Percentiles rank a stretch among this genome's conserved stretches.
Conservation (phyloP, 2,797 vertebrate genomes). For the Alosa sapidissima region DNA sequence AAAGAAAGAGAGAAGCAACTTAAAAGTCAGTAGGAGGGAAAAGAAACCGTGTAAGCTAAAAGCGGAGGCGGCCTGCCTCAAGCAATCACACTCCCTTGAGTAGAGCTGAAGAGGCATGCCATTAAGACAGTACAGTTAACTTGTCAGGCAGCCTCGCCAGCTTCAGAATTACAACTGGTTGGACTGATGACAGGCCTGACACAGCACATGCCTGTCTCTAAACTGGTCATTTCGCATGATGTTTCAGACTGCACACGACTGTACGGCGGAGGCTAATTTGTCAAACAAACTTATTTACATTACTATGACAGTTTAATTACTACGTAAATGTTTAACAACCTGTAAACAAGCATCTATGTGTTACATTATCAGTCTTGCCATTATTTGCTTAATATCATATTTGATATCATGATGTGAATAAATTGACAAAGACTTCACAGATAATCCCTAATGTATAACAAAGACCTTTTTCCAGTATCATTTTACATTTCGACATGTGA, state of each 20-base stretch:
- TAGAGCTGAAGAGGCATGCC: conserved; percentile 54
- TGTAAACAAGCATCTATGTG: not conserved
- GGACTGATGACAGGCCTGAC: conserved; percentile 62
- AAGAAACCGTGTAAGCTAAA: conserved; percentile 49
- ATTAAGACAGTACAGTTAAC: conserved; percentile 67
- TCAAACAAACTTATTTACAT: conserved; percentile 21
- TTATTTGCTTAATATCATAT: not conserved
- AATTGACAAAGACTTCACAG: not conserved
- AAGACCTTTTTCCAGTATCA: not conserved
- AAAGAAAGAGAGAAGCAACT: conserved; percentile 30
- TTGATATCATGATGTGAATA: not conserved
- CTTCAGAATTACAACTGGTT: conserved; percentile 56
- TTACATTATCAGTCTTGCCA: not conserved
- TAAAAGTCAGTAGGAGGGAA: conserved; percentile 41
- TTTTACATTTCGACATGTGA: conserved; percentile 1
- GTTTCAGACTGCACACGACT: conserved; percentile 46
- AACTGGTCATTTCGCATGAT: not conserved
- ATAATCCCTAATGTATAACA: not conserved
- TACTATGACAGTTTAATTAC: not conserved
- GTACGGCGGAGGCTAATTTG: not conserved
- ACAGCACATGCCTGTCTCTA: conserved; percentile 47
- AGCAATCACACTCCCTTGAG: conserved; percentile 55
- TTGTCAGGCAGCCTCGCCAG: conserved; percentile 60
- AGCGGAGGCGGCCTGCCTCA: conserved; percentile 59
- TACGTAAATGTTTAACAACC: not conserved